A percentile compares a stretch with the other conserved stretches of the same genome.
Conservation (phyloP, 2,797 vertebrate genomes). For the Hemitrygon akajei region DNA sequence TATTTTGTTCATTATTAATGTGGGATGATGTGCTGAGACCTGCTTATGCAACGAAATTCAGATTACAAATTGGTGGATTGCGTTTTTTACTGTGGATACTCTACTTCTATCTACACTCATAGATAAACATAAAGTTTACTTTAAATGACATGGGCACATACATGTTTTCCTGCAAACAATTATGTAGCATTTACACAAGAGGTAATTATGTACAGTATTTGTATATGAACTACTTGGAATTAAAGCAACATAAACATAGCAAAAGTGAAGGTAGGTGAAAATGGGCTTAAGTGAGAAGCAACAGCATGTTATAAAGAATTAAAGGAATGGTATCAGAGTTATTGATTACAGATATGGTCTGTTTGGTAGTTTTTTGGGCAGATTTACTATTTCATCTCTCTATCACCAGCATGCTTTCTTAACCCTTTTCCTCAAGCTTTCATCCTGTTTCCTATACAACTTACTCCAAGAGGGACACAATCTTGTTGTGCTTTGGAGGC, state of each 20-base stretch:
- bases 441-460: background rate
- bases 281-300: background rate
- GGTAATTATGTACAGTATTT: background rate
- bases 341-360: background rate
- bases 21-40: background rate
- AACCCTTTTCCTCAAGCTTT: background rate
- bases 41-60: background rate
- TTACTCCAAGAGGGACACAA: background rate
- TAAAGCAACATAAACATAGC: background rate
- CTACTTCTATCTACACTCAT: background rate
- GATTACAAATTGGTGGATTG: background rate
- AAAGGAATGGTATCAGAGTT: background rate
- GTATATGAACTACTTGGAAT: background rate
- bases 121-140: background rate
- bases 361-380: background rate
- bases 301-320: background rate
- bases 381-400: background rate
- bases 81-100: background rate
- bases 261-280: background rate
- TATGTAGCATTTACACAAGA: background rate
- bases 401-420: background rate
- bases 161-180: background rate
- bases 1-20: background rate
- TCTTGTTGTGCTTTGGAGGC: no score
- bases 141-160: no score